phyloP scores from a whole-genome alignment of 2,888 invertebrate species.

The Chrysolina oricalcia region DNA sequence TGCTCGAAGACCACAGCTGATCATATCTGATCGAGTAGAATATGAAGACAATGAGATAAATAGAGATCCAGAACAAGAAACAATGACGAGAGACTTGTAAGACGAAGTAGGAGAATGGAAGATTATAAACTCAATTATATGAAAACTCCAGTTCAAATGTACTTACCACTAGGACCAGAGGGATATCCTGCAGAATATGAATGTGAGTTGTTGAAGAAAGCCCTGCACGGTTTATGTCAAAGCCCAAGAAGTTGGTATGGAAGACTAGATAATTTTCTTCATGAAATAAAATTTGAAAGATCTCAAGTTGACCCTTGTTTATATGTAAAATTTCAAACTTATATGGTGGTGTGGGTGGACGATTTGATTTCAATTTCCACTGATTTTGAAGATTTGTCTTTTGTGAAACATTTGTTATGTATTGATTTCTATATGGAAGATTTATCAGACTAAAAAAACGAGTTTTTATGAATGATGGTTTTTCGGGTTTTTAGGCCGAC shows the following conservation, averaged over 20 bases:
- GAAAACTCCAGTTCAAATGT: constrained; percentile 54
- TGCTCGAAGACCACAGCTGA: not conserved
- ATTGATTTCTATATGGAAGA: constrained; percentile 45
- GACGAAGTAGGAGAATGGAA: constrained; percentile 38
- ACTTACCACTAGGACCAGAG: constrained; percentile 41
- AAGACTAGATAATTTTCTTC: constrained; percentile 6
- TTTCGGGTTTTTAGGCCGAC: too few relatives aligned
- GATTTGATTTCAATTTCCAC: constrained; percentile 48
- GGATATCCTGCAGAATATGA: constrained; percentile 17
- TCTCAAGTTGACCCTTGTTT: constrained; percentile 45
- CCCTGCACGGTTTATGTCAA: constrained; percentile 33
- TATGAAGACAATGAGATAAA: constrained; percentile 1
- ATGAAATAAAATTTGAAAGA: not conserved
- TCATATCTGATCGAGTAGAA: constrained; percentile 19
- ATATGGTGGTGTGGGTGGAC: constrained; percentile 48
- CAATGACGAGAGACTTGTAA: constrained; percentile 2
- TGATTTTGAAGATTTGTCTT: constrained; percentile 30
- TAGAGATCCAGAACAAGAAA: constrained; percentile 9
- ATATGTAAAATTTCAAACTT: constrained; percentile 46
- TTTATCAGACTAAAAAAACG: constrained; percentile 40
- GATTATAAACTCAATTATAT: constrained; percentile 41
- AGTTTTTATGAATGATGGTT: too few relatives aligned
- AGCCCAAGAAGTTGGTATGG: constrained; percentile 35
- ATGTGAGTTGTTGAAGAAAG: constrained; percentile 30
- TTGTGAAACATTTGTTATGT: too few relatives aligned